Conservation (phyloP, 2,888 invertebrate genomes). For the Keiferia lycopersicella region DNA sequence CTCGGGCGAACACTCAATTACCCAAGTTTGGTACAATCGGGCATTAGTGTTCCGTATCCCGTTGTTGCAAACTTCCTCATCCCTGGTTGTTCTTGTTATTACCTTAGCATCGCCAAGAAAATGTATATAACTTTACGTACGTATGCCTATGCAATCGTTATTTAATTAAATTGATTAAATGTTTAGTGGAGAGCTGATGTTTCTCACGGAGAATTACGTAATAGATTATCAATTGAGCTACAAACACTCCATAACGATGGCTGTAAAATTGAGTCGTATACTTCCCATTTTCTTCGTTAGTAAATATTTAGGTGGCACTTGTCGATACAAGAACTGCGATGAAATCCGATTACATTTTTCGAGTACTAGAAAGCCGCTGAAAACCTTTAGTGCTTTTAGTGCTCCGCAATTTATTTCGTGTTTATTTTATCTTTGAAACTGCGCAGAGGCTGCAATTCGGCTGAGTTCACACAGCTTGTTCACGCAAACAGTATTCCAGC, state of each 20-base stretch:
- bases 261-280: neutral
- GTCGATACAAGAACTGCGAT: neutral
- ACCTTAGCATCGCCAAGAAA: slow-evolving; percentile 9
- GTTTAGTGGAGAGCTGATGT: neutral
- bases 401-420: slow-evolving; percentile 4
- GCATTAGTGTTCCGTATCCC: slow-evolving; percentile 37
- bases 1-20: slow-evolving; percentile 36
- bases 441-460: slow-evolving; percentile 8
- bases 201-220: neutral
- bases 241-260: neutral
- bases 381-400: slow-evolving; percentile 3
- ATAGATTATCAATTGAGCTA: neutral
- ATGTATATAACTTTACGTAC: slow-evolving; percentile 20
- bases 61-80: slow-evolving; percentile 39
- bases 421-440: neutral
- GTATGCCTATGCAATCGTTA: neutral
- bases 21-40: slow-evolving; percentile 40
- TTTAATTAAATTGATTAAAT: slow-evolving; percentile 20
- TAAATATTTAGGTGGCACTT: slow-evolving; percentile 9
- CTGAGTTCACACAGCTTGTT: slow-evolving; percentile 3
- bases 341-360: slow-evolving; percentile 6
- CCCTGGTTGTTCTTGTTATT: slow-evolving; percentile 33
- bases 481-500: slow-evolving; percentile 18
- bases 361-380: neutral
- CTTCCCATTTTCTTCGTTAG: neutral